Percentiles rank a stretch among this genome's conserved stretches.
These are phyloP conservation scores for Luidia sarsii DNA, from an alignment of 53 echinoderm and acorn worm species.

Conservation along the genomic window DNA sequence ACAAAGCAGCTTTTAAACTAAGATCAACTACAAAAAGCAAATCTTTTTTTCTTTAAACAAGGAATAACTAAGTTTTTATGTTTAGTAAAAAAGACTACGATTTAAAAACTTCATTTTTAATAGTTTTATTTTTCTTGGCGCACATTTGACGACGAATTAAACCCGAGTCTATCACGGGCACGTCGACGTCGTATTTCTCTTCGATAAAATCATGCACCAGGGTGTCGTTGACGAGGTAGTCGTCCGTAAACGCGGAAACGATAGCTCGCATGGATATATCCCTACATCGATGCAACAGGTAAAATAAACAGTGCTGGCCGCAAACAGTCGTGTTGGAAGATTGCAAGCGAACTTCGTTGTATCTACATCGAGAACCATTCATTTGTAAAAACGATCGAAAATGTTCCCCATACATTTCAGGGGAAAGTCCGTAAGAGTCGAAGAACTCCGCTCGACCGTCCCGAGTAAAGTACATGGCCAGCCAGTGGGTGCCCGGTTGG, in stretches of 20 bases:
- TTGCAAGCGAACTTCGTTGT: too few relatives aligned
- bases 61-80: too few relatives aligned
- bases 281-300: constrained; percentile 56
- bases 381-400: constrained; percentile 31
- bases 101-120: too few relatives aligned
- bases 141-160: too few relatives aligned
- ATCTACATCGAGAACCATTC: too few relatives aligned
- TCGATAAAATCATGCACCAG: constrained; percentile 58
- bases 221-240: constrained; percentile 50
- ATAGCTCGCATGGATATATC: constrained; percentile 31
- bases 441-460: constrained; percentile 21
- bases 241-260: constrained; percentile 44
- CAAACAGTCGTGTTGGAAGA: constrained; percentile 62
- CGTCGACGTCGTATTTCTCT: constrained; percentile 40
- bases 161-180: constrained; percentile 29
- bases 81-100: too few relatives aligned
- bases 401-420: not conserved
- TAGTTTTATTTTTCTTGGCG: constrained; percentile 8
- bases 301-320: constrained; percentile 76
- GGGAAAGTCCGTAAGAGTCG: constrained; percentile 33
- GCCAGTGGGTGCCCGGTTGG: not conserved
- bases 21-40: too few relatives aligned
- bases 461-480: constrained; percentile 7
- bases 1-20: too few relatives aligned
- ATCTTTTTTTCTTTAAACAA: too few relatives aligned